Evolutionary conservation across 2,888 invertebrate genomes (phyloP).

Genomic region (Orthosia cruda): DNA sequence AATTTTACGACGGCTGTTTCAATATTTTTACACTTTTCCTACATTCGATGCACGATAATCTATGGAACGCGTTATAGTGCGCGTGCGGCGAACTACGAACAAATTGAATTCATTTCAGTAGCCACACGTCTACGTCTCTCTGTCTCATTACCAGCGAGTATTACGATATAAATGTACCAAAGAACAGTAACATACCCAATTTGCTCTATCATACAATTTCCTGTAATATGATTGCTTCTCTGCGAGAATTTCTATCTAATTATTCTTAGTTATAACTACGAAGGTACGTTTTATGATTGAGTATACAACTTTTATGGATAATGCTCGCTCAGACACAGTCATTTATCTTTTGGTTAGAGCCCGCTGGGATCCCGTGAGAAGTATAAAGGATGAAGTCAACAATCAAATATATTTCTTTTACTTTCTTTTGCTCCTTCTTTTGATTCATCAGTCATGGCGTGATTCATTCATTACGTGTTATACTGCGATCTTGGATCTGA

Average conservation of each 20-base stretch:
- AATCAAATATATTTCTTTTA: conserved; percentile 61
- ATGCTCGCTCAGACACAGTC: no score
- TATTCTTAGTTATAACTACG: conserved; percentile 33
- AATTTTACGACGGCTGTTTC: conserved; percentile 57
- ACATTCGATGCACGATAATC: conserved; percentile 50
- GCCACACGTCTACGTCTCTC: conserved; percentile 70
- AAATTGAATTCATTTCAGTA: conserved; percentile 80
- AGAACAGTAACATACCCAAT: conserved; percentile 4
- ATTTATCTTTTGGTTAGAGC: conserved; percentile 61
- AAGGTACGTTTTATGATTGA: conserved; percentile 62
- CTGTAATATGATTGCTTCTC: conserved; percentile 17
- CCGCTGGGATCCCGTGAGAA: conserved; percentile 40
- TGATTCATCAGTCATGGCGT: conserved; percentile 65
- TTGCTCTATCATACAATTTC: conserved; percentile 27
- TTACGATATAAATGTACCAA: conserved; percentile 13
- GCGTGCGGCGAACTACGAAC: conserved; percentile 60
- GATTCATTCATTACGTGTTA: no score
- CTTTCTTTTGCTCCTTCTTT: no score
- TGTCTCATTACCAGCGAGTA: conserved; percentile 25
- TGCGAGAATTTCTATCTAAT: conserved; percentile 33
- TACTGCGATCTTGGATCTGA: conserved; percentile 26
- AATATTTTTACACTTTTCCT: conserved; percentile 57
- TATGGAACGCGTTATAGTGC: conserved; percentile 50
- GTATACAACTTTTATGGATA: conserved; percentile 55
- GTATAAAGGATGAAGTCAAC: conserved; percentile 61